Conservation (phyloP, 2,888 invertebrate genomes). For the Deilephila elpenor region DNA sequence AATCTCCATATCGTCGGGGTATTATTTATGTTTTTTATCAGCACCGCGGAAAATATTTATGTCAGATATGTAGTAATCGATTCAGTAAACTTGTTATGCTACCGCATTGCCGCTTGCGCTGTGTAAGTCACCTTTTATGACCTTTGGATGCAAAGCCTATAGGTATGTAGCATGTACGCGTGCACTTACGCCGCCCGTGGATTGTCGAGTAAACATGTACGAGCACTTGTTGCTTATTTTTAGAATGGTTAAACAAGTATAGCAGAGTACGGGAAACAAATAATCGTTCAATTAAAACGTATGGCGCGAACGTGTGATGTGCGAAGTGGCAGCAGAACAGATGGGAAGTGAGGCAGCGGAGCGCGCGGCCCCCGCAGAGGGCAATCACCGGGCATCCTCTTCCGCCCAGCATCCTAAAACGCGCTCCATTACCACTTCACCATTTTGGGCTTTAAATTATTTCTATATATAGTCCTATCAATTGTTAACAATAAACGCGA, state of each 20-base stretch:
- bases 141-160: background rate
- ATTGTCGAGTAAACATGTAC: background rate
- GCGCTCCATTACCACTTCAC: constrained; percentile 18
- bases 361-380: constrained; percentile 44
- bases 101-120: background rate
- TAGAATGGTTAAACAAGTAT: background rate
- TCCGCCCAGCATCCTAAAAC: constrained; percentile 57
- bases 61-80: too few species aligned
- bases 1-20: too few species aligned
- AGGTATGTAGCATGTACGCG: too few species aligned
- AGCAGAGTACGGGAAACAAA: constrained; percentile 24
- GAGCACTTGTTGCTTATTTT: constrained; percentile 6
- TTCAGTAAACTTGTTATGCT: too few species aligned
- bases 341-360: constrained; percentile 48
- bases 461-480: background rate
- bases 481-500: background rate
- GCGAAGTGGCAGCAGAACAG: constrained; percentile 33
- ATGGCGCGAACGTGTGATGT: constrained; percentile 5
- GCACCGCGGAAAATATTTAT: too few species aligned
- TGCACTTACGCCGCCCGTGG: background rate
- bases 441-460: background rate
- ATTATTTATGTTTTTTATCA: too few species aligned
- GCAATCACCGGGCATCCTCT: constrained; percentile 73
- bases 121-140: background rate
- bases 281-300: constrained; percentile 24